These are phyloP conservation scores for Anas bernieri DNA, from an alignment of 2,797 vertebrate species.

Conservation along the genomic window DNA sequence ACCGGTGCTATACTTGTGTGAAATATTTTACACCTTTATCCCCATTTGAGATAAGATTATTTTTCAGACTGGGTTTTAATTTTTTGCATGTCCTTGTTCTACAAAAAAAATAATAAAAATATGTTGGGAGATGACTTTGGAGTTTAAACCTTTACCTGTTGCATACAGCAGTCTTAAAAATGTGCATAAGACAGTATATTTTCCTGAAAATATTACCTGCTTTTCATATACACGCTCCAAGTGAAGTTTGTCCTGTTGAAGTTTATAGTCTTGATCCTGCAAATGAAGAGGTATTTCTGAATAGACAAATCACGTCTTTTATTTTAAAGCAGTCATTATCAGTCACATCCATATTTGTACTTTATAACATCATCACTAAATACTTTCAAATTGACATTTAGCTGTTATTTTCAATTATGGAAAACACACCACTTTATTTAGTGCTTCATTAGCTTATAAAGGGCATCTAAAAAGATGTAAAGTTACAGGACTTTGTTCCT, in stretches of 20 bases:
- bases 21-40: background rate
- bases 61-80: background rate
- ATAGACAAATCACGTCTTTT: background rate
- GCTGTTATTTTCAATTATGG: background rate
- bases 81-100: background rate
- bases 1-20: background rate
- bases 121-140: background rate
- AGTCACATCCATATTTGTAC: background rate
- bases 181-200: background rate
- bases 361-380: background rate
- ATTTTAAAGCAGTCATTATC: background rate
- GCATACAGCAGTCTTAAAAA: background rate
- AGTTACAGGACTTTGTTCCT: background rate
- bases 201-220: slow-evolving; percentile 81
- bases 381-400: background rate
- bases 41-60: background rate
- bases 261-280: slow-evolving; percentile 88
- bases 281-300: slow-evolving; percentile 42
- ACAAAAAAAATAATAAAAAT: background rate
- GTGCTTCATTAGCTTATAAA: background rate
- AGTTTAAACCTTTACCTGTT: background rate
- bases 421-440: background rate
- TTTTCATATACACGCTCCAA: slow-evolving; percentile 83
- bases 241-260: slow-evolving; percentile 85
- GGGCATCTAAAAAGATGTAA: background rate